Conservation (phyloP, 2,113 vertebrate genomes). For the Tricholaema leucomelas region DNA sequence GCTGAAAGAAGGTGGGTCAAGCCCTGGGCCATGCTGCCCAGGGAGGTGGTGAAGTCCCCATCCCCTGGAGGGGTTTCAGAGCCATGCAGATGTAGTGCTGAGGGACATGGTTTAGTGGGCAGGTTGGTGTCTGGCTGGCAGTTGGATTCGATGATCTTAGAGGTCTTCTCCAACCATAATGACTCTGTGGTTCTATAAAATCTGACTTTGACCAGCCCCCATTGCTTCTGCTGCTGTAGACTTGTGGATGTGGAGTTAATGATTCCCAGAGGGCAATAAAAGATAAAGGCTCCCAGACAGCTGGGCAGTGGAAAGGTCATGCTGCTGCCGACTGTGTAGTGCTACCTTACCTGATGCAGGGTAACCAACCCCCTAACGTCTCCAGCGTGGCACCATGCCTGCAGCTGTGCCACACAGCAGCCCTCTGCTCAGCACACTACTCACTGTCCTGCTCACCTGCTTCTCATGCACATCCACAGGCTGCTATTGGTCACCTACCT, state of each 20-base stretch:
- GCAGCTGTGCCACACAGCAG: neutral
- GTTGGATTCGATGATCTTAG: no score
- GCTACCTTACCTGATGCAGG: no score
- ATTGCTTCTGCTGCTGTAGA: neutral
- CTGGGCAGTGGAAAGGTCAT: neutral
- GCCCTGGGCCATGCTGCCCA: no score
- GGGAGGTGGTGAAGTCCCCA: no score
- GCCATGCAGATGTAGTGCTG: no score
- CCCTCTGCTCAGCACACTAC: accelerated
- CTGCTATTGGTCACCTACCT: neutral
- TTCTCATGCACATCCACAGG: accelerated
- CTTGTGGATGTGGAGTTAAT: neutral
- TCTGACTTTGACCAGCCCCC: neutral
- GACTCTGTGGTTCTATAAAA: neutral
- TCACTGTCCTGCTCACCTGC: no score
- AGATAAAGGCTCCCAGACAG: neutral
- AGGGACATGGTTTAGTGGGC: no score
- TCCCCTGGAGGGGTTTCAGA: no score
- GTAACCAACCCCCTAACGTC: neutral
- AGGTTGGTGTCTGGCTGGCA: no score
- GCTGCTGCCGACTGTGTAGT: no score
- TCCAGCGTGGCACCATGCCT: accelerated
- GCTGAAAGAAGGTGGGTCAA: no score
- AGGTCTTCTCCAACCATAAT: no score
- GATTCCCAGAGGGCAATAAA: neutral